Conservation (phyloP, 2,888 invertebrate genomes). For the Brachylomia viminalis region DNA sequence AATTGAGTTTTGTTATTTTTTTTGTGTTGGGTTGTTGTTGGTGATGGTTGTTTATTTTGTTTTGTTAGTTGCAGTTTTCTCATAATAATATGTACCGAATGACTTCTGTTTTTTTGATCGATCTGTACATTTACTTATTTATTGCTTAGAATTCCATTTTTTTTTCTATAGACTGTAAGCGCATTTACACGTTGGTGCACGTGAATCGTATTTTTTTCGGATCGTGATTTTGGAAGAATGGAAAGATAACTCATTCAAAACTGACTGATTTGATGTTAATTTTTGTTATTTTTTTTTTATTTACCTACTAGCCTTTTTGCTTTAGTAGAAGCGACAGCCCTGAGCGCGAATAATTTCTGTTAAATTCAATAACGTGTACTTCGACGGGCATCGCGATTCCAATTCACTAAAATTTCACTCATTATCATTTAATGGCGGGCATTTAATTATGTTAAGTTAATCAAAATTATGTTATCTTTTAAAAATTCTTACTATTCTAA, state of each 20-base stretch:
- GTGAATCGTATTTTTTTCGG: neutral
- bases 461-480: constrained; percentile 11
- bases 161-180: neutral
- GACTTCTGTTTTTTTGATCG: neutral
- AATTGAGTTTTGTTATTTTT: constrained; percentile 76
- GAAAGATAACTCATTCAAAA: neutral
- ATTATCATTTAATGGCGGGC: constrained; percentile 41
- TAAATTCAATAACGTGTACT: constrained; percentile 66
- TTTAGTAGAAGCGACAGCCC: constrained; percentile 48
- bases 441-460: constrained; percentile 18
- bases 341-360: constrained; percentile 66
- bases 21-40: constrained; percentile 38
- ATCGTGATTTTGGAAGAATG: neutral
- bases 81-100: neutral
- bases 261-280: neutral
- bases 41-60: constrained; percentile 2
- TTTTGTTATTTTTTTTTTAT: too few species aligned
- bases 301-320: too few species aligned
- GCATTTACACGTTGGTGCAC: neutral
- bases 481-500: neutral
- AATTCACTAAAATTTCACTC: constrained; percentile 61
- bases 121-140: neutral
- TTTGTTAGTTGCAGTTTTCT: constrained; percentile 3
- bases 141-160: neutral
- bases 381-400: constrained; percentile 56